Percentiles rank a stretch among this genome's conserved stretches.
Conservation (phyloP, 2,888 invertebrate genomes). For the Rugalucina vietnamica region DNA sequence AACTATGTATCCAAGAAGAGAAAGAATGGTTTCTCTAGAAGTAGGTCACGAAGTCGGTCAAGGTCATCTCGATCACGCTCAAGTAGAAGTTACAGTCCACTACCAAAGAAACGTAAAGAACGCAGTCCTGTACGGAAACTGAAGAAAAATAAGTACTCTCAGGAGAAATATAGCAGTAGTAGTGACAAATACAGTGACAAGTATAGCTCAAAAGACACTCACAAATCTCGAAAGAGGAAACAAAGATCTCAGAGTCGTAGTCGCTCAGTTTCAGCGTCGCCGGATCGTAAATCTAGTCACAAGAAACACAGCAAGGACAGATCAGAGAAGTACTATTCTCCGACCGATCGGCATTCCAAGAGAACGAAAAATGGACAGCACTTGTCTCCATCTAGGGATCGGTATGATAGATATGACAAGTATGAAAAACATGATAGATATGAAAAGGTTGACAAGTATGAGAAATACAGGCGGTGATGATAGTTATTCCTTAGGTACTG, state of each 20-base stretch:
- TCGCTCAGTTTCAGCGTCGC: constrained; percentile 64
- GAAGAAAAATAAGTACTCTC: constrained; percentile 69
- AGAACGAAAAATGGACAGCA: constrained; percentile 74
- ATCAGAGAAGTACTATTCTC: constrained; percentile 63
- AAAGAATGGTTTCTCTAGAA: constrained; percentile 56
- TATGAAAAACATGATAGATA: constrained; percentile 38
- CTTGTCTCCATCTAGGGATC: constrained; percentile 67
- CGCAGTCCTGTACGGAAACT: constrained; percentile 63
- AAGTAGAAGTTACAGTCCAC: constrained; percentile 69
- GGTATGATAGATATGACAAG: constrained; percentile 57
- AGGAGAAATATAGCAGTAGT: constrained; percentile 61
- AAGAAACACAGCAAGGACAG: constrained; percentile 65
- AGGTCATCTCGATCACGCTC: constrained; percentile 60
- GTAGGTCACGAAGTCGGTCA: constrained; percentile 63
- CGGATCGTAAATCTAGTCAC: constrained; percentile 58
- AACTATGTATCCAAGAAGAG: constrained; percentile 54
- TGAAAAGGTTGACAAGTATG: constrained; percentile 47
- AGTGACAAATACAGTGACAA: too few species aligned
- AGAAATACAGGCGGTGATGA: constrained; percentile 36
- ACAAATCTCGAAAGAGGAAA: constrained; percentile 72
- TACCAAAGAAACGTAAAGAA: constrained; percentile 60
- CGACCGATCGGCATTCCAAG: constrained; percentile 61
- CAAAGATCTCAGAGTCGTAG: constrained; percentile 67
- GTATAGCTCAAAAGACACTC: too few species aligned
- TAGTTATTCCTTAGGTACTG: neutral